These are phyloP conservation scores for Xyrichtys novacula DNA, from an alignment of 2,797 vertebrate genomes.

Conservation along the genomic window DNA sequence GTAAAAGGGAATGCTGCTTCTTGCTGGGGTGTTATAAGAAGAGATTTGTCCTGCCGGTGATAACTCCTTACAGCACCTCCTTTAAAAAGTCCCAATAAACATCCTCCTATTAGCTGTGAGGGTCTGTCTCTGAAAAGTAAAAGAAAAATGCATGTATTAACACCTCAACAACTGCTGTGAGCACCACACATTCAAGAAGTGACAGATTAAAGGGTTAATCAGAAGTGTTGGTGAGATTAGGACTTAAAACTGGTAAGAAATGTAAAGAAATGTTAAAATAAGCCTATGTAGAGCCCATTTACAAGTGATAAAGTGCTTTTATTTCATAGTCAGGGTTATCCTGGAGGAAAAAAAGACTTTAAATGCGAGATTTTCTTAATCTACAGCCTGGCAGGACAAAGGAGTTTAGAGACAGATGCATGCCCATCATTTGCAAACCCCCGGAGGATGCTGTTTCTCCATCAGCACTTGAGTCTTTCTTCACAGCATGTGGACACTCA, in stretches of 20 bases:
- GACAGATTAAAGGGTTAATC: constrained; percentile 1
- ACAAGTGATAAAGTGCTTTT: not conserved
- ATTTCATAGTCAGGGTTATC: not conserved
- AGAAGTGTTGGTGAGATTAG: not conserved
- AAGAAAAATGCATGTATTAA: constrained; percentile 63
- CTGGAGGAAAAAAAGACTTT: not conserved
- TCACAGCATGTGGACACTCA: constrained; percentile 82
- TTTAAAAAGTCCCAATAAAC: constrained; percentile 81
- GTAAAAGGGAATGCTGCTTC: constrained; percentile 68
- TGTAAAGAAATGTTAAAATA: not conserved
- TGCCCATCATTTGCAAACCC: constrained; percentile 81
- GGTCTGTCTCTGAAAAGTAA: constrained; percentile 43
- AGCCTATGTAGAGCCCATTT: not conserved
- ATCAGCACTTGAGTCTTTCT: constrained; percentile 82
- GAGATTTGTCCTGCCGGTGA: constrained; percentile 80
- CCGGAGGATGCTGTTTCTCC: constrained; percentile 84
- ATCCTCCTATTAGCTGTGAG: constrained; percentile 69
- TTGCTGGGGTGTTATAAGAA: constrained; percentile 72
- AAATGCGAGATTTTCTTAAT: constrained; percentile 38
- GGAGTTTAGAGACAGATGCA: constrained; percentile 69
- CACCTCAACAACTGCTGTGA: constrained; percentile 44
- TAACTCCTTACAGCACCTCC: constrained; percentile 77
- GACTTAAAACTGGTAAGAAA: not conserved
- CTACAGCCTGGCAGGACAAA: constrained; percentile 68
- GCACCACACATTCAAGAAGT: not conserved